Base-by-base conservation (phyloP, 2,113 vertebrate genomes). In the Gymnocephalus cernua region DNA sequence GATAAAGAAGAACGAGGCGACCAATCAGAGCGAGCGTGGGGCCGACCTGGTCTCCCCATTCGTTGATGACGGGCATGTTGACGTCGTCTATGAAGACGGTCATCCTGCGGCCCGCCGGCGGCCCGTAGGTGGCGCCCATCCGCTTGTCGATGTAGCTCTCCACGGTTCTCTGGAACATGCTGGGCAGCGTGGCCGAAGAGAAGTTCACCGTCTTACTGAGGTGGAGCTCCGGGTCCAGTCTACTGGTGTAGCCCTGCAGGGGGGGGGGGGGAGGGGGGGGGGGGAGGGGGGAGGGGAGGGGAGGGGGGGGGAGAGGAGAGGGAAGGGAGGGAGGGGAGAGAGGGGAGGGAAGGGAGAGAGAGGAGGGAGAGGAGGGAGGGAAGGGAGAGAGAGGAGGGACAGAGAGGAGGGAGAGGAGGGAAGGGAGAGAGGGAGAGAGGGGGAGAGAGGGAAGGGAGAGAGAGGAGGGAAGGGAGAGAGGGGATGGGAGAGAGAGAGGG, bases 61-160 rank as follows among this genome's bases (percentile, higher is more conserved):
- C 96, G 66, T 97, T 97, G 88, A 97, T 96, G n/a, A 96, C 70
- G 25, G 96, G 96, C 96, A 97, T 97, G 89, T 96, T 97, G 90
- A 97, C 95, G 90, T 97, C 96, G 86, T 97, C 96, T 58, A 97
- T 87, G 76, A 97, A 97, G 7, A 97, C 88, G 1, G 96, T 96
- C 95, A 97, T 96, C 87, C 91, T 95, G 89, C 95, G 96, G 3
- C 96, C 96, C 1, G 94, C 94, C 0, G 96, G 96, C 29, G 96
- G 96, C 27, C 96, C 96, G 0, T 97, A 95, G 14, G 96, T 96
- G 63, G 95, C 87, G 0, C 96, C 96, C 95, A 97, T 92, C 47
- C 96, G 94, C 83, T 97, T 97, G 75, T 96, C 95, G 56, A 96
- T 90, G 79, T 96, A 97, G 86, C 96, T 96, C 93, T 97, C 96